phyloP scores from a whole-genome alignment of 2,113 vertebrate genomes.

The Anas platyrhynchos region DNA sequence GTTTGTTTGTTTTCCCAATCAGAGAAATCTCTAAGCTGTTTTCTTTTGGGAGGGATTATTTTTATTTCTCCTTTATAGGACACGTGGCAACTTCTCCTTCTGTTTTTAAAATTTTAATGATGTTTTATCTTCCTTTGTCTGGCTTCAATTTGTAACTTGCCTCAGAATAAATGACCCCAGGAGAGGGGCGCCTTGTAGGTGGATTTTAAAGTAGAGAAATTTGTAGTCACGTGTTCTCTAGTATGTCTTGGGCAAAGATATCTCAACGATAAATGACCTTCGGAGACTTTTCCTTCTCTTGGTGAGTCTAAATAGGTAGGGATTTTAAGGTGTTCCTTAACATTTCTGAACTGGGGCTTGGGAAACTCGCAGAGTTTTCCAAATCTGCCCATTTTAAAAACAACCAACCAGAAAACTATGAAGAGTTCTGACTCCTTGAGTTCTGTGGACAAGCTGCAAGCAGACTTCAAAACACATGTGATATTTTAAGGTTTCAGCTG shows the following conservation, averaged over 20 bases:
- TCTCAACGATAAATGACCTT: neutral
- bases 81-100: neutral
- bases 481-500: constrained; percentile 50
- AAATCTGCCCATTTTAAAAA: neutral
- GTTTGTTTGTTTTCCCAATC: too few relatives aligned
- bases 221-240: neutral
- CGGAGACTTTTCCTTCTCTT: constrained; percentile 40
- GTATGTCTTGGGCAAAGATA: neutral
- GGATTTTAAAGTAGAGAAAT: constrained; percentile 36
- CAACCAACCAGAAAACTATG: neutral
- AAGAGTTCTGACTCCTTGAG: constrained; percentile 20
- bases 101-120: constrained; percentile 11
- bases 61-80: constrained; percentile 29
- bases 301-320: constrained; percentile 32
- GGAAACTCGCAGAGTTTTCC: constrained; percentile 54
- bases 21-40: neutral
- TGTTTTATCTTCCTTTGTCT: constrained; percentile 40
- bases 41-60: neutral
- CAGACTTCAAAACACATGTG: constrained; percentile 58
- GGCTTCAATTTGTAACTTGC: constrained; percentile 35
- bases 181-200: neutral
- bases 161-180: constrained; percentile 3
- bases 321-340: constrained; percentile 46
- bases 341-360: constrained; percentile 39
- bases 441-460: constrained; percentile 62